Percentiles rank a stretch among this genome's conserved stretches.
phyloP scores from a whole-genome alignment of 1,140 invertebrate genomes.

The Diplogasteroides magnus region DNA sequence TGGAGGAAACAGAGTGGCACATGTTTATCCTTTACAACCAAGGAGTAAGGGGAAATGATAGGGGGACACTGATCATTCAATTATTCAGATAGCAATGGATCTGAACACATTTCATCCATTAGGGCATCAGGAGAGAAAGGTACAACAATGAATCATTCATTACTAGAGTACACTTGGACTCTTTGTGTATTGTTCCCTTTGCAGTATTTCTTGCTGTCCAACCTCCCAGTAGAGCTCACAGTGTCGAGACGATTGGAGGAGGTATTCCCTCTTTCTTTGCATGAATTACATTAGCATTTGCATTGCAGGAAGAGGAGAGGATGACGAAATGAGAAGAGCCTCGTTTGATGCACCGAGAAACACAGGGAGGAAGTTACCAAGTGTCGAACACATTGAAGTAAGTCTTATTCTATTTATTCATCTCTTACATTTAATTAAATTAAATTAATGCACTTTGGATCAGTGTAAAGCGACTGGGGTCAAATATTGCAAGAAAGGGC shows the following conservation, averaged over 20 bases:
- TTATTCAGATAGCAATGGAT: neutral
- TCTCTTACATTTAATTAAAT: too few relatives aligned
- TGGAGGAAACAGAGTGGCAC: constrained; percentile 6
- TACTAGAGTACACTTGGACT: too few relatives aligned
- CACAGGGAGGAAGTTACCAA: constrained; percentile 27
- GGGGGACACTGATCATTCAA: neutral
- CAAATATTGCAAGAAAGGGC: too few relatives aligned
- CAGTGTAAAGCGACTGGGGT: too few relatives aligned
- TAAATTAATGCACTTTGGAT: too few relatives aligned
- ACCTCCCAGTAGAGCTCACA: neutral
- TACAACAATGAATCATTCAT: too few relatives aligned
- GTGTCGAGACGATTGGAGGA: neutral
- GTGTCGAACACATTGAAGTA: constrained; percentile 26
- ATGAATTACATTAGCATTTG: too few relatives aligned
- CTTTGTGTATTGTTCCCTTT: too few relatives aligned
- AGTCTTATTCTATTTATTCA: too few relatives aligned
- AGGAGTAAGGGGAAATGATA: constrained; percentile 2
- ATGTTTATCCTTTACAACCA: constrained; percentile 8
- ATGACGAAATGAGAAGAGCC: constrained; percentile 23
- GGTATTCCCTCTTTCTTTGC: neutral
- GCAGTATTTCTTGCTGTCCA: neutral
- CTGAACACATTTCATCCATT: neutral
- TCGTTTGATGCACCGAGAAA: constrained; percentile 30
- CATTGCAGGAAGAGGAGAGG: neutral
- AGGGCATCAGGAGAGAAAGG: neutral